Conservation (phyloP, 2,888 invertebrate genomes). For the Stegophylla sp. region DNA sequence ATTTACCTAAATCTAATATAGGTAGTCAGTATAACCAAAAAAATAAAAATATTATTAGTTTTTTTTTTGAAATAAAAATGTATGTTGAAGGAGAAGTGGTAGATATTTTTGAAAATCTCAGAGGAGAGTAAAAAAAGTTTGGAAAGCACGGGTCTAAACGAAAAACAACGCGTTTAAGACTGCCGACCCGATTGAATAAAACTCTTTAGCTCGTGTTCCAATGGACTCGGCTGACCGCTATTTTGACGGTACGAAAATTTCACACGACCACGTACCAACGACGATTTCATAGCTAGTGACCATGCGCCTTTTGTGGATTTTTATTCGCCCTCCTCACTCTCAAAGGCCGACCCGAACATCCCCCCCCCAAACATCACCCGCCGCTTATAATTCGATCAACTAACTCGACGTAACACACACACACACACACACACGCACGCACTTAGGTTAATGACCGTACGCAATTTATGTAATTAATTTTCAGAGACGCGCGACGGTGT, state of each 20-base stretch:
- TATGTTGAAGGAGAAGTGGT: too few relatives aligned
- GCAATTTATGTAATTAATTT: constrained; percentile 45
- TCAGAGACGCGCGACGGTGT: neutral
- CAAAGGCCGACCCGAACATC: neutral
- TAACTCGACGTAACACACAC: constrained; percentile 10
- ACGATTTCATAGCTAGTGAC: neutral
- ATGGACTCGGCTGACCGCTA: neutral
- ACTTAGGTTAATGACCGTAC: constrained; percentile 44
- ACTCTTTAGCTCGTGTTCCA: too few relatives aligned
- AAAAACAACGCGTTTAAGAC: too few relatives aligned
- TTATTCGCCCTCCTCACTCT: neutral
- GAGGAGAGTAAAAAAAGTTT: too few relatives aligned
- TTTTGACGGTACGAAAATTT: neutral
- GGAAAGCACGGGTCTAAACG: too few relatives aligned
- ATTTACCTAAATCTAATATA: too few relatives aligned
- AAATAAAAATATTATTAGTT: too few relatives aligned
- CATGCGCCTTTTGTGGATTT: constrained; percentile 9
- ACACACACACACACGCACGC: too few relatives aligned
- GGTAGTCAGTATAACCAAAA: too few relatives aligned
- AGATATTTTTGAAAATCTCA: too few relatives aligned
- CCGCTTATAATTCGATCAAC: constrained; percentile 42
- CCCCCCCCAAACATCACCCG: neutral
- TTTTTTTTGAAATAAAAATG: too few relatives aligned
- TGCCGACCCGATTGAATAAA: too few relatives aligned
- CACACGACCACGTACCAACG: neutral